These are phyloP conservation scores for Acrobasis repandana DNA, from an alignment of 2,888 invertebrate genomes.

Conservation along the genomic window DNA sequence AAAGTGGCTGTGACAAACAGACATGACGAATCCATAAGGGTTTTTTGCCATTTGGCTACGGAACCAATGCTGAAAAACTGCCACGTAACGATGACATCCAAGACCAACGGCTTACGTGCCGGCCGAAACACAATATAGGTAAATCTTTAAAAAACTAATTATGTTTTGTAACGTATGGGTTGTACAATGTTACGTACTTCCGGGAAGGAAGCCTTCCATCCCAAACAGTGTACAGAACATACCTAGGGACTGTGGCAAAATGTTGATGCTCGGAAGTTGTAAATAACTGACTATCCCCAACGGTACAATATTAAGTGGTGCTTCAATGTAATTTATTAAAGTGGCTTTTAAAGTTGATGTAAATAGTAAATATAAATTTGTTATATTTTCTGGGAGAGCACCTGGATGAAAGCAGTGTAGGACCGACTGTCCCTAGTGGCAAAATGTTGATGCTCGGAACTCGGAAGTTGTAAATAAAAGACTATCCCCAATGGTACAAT, in stretches of 20 bases:
- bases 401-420: too few species aligned
- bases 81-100: too few species aligned
- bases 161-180: background rate
- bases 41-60: too few species aligned
- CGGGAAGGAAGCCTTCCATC: background rate
- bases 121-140: too few species aligned
- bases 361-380: background rate
- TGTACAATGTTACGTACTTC: background rate
- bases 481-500: conserved; percentile 7
- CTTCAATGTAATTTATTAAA: conserved; percentile 11
- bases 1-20: too few species aligned
- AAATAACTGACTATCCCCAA: conserved; percentile 9
- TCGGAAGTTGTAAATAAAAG: conserved; percentile 16
- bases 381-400: too few species aligned
- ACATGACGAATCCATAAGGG: too few species aligned
- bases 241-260: conserved; percentile 2
- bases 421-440: too few species aligned
- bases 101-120: too few species aligned
- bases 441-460: conserved; percentile 1
- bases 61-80: too few species aligned
- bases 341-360: background rate
- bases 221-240: background rate
- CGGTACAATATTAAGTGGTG: conserved; percentile 11
- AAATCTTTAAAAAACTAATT: background rate
- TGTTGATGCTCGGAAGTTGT: conserved; percentile 15